Base-by-base conservation (phyloP, 2,797 vertebrate genomes). In the Pogonophryne albipinna region DNA sequence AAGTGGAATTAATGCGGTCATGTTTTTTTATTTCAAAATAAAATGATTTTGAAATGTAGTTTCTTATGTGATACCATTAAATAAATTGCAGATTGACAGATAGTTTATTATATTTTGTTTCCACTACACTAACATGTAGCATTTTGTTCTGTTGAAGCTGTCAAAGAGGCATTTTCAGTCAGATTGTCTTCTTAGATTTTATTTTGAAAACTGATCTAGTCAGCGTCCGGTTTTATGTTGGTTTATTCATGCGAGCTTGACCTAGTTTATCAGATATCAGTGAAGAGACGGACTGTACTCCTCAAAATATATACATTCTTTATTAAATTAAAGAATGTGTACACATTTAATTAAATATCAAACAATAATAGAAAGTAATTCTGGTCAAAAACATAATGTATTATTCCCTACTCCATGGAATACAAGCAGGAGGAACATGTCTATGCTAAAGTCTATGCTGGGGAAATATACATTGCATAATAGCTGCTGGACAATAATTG, bases 21-120 rank as follows among this genome's bases (percentile, higher is more conserved):
- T 80, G 23, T 67, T 31, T 55, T 49, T 49, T 0, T 0, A 0
- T 81, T 82, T 85, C 87, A 88, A 84, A 89, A 52, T 85, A 83
- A 88, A 85, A 84, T 7, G 0, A 8, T 27, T 60, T 8, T 10
- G 3, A 17, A 9, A 13, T 38, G 3, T 47, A 49, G 1, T 23
- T 46, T 47, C 17, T 38, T 38, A 38, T 38, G 31, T n/a, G n/a
- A 20, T 10, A 1, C 11, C 49, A 2, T 12, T 8, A 34, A 1
- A 15, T 63, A 62, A 31, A 14, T 13, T 9, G 41, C 15, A 20
- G 3, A 20, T 50, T 7, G 0, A 2, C n/a, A 15, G 2, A 10
- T 15, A 2, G 20, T 27, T 16, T 41, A 27, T 41, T 5, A 34
- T 17, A 9, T 31, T 9, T 31, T 4, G 31, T 51, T 64, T 34